Percentiles rank a stretch among this genome's conserved stretches.
Conservation (phyloP, 2,888 invertebrate species). For the Argynnis bischoffii region DNA sequence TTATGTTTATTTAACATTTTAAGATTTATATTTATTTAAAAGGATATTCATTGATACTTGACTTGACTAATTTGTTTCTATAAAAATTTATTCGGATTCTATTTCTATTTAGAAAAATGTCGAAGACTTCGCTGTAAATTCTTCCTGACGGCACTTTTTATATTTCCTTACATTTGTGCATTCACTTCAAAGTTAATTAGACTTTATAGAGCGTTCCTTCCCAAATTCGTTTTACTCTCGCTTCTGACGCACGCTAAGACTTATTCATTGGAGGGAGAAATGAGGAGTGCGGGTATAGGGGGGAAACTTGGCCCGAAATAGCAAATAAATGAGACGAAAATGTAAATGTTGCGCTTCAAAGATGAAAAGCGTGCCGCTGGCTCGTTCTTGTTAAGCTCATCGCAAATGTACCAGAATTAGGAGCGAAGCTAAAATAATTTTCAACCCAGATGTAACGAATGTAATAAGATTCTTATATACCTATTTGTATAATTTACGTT, state of each 20-base stretch:
- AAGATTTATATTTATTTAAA: slow-evolving; percentile 71
- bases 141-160: slow-evolving; percentile 65
- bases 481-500: slow-evolving; percentile 13
- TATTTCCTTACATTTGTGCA: slow-evolving; percentile 77
- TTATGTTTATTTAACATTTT: slow-evolving; percentile 55
- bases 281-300: slow-evolving; percentile 50
- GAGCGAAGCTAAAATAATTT: slow-evolving; percentile 77
- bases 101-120: slow-evolving; percentile 27
- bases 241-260: slow-evolving; percentile 75
- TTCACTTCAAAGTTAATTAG: slow-evolving; percentile 81
- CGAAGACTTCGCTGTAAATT: slow-evolving; percentile 55
- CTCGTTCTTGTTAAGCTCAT: slow-evolving; percentile 78
- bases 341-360: slow-evolving; percentile 82
- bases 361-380: slow-evolving; percentile 80
- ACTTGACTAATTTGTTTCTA: slow-evolving; percentile 31
- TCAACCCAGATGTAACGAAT: slow-evolving; percentile 71
- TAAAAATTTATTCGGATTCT: slow-evolving; percentile 12
- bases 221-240: slow-evolving; percentile 78
- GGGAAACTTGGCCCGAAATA: slow-evolving; percentile 75
- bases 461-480: slow-evolving; percentile 32
- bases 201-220: slow-evolving; percentile 82
- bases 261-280: slow-evolving; percentile 76
- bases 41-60: slow-evolving; percentile 55
- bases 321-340: slow-evolving; percentile 83
- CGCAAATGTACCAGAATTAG: slow-evolving; percentile 82